These are phyloP conservation scores for Formica selysi DNA, from an alignment of 1,140 invertebrate genomes.

Conservation along the genomic window DNA sequence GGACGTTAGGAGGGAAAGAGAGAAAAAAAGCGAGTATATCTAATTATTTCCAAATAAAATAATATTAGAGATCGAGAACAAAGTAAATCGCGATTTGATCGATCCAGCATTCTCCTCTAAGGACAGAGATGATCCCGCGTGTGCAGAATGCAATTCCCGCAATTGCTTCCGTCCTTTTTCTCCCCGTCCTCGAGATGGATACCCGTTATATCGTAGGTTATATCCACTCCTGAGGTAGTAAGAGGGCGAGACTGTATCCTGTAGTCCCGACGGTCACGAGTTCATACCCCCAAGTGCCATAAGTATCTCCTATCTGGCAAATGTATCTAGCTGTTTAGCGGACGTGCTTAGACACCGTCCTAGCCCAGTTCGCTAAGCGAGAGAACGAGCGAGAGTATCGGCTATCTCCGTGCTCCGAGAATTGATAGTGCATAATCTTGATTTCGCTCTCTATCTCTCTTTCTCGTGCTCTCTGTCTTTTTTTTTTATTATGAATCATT, in stretches of 20 bases:
- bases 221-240: slow-evolving; percentile 60
- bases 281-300: slow-evolving; percentile 79
- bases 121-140: slow-evolving; percentile 18
- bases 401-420: slow-evolving; percentile 59
- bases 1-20: too few relatives aligned
- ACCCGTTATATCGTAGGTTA: slow-evolving; percentile 66
- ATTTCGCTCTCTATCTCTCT: slow-evolving; percentile 8
- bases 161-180: slow-evolving; percentile 38
- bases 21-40: too few relatives aligned
- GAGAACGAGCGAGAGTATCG: slow-evolving; percentile 24
- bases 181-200: slow-evolving; percentile 39
- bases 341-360: slow-evolving; percentile 78
- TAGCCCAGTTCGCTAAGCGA: slow-evolving; percentile 47
- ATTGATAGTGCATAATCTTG: slow-evolving; percentile 35
- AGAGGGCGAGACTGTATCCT: slow-evolving; percentile 68
- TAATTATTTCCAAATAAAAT: neutral
- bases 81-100: slow-evolving; percentile 44
- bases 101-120: slow-evolving; percentile 16
- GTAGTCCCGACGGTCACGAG: slow-evolving; percentile 75
- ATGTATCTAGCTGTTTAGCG: slow-evolving; percentile 80
- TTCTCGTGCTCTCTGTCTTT: neutral
- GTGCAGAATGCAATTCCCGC: slow-evolving; percentile 42
- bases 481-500: slow-evolving; percentile 27
- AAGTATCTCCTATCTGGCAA: slow-evolving; percentile 80
- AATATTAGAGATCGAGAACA: neutral